Base-by-base conservation (phyloP, 2,797 vertebrate species). In the Nasua narica region DNA sequence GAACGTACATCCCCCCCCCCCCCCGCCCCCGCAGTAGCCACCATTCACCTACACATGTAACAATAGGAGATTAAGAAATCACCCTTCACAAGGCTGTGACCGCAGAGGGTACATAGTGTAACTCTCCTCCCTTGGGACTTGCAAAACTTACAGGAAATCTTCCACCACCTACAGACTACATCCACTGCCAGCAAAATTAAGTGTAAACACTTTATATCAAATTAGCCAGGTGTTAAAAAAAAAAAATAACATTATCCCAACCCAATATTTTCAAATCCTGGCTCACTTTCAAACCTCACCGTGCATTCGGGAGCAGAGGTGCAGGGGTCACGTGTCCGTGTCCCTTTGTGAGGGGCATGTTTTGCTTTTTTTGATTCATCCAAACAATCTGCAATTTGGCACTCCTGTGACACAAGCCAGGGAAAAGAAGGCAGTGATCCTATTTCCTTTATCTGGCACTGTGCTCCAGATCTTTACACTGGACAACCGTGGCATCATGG, bases 101-200 rank as follows among this genome's bases (percentile, higher is more conserved):
- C 90, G 93, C 82, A 95, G 89, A 1, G n/a, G 43, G 78, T 23
- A 62, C 88, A 79, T 46, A 95, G 27, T 54, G 58, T 95, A 85
- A 87, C 70, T 67, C 70, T 7, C 0, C 95, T 97, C 91, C 70
- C 48, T 48, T 43, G 95, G 70, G 78, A 97, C 96, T 97, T 72
- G 93, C 32, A 95, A 97, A 87, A 97, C 97, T 91, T 97, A 95
- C 76, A 98, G 92, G 96, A 98, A 97, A 94, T 87, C 89, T 97
- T 94, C 79, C 15, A 92, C 97, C 95, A 96, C 95, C 98, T 94
- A 98, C 97, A 91, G 1, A 85, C 86, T 77, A 77, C 88, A 69
- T 15, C 48, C 58, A 11, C 58, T 81, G 96, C 87, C 97, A 98
- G 96, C 97, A 98, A 83, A 54, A 94, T 54, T 87, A 97, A 97